Evolutionary conservation across 2,888 invertebrate species (phyloP).

Genomic region (Entomobrya proxima): DNA sequence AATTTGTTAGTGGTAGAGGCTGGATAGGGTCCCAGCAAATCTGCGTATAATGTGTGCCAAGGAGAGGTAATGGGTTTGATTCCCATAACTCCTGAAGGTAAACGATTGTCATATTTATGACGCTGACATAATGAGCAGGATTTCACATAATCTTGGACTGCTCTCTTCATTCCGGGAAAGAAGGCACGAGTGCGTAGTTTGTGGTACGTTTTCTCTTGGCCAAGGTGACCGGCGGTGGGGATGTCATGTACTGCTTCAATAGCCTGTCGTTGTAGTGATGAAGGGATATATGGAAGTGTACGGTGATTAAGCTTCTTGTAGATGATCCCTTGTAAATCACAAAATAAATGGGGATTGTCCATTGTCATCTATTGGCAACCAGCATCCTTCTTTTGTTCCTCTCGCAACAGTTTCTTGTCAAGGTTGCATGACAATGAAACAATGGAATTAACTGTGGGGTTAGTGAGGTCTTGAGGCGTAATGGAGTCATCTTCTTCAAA

Average conservation of each 20-base stretch:
- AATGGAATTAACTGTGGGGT: background rate
- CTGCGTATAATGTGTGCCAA: conserved; percentile 55
- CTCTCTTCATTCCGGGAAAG: background rate
- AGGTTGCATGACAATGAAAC: background rate
- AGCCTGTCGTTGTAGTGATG: background rate
- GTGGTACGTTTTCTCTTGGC: conserved; percentile 23
- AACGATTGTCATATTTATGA: conserved; percentile 34
- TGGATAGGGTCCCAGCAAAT: conserved; percentile 57
- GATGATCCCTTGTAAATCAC: background rate
- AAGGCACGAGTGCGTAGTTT: background rate
- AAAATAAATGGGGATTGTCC: background rate
- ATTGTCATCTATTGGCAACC: background rate
- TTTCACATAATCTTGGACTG: conserved; percentile 25
- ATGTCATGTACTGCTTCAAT: conserved; percentile 31
- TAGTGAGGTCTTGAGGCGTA: too few relatives aligned
- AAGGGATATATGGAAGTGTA: conserved; percentile 44
- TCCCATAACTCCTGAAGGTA: conserved; percentile 32
- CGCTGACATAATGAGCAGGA: conserved; percentile 50
- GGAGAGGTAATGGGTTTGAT: conserved; percentile 17
- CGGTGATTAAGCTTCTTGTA: background rate
- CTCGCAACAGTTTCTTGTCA: background rate
- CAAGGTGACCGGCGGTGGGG: conserved; percentile 28
- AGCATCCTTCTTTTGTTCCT: background rate
- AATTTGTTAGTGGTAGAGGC: background rate
- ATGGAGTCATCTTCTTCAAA: background rate